Conservation (phyloP, 2,113 vertebrate species). For the Nothocercus julius region DNA sequence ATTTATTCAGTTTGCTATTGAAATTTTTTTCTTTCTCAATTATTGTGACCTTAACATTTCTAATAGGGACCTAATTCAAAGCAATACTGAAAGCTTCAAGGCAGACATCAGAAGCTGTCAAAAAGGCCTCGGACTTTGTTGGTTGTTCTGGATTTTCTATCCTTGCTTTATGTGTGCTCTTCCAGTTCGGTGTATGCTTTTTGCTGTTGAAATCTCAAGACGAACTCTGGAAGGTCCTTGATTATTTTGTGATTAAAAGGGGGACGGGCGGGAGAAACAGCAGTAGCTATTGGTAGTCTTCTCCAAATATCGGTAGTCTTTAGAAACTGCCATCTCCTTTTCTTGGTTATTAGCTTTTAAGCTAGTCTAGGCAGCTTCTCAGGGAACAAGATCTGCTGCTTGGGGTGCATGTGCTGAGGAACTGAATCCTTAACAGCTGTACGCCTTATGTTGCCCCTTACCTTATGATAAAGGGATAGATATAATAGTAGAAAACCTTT, state of each 20-base stretch:
- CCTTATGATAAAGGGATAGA: not conserved
- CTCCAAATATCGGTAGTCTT: not conserved
- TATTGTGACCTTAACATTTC: not conserved
- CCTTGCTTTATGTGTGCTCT: not conserved
- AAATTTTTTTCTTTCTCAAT: not conserved
- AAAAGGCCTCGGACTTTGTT: not conserved
- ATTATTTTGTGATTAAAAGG: not conserved
- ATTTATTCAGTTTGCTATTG: rapidly evolving
- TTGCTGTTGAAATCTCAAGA: not conserved
- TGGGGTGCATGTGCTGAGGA: not conserved
- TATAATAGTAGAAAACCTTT: not conserved
- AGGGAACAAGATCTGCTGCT: not conserved
- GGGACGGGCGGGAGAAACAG: not conserved
- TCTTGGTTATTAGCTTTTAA: not conserved
- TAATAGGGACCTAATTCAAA: not conserved
- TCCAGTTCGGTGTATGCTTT: not conserved
- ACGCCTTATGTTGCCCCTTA: not conserved
- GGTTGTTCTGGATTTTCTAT: not conserved
- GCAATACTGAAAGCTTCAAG: not conserved
- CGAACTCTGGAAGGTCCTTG: not conserved
- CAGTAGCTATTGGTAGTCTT: not conserved
- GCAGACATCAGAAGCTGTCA: not conserved
- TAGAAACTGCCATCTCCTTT: not conserved
- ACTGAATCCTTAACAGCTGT: not conserved
- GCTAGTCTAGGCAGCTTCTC: not conserved